These are phyloP conservation scores for Scrobipalpa costella DNA, from an alignment of 2,888 invertebrate species.

Conservation along the genomic window DNA sequence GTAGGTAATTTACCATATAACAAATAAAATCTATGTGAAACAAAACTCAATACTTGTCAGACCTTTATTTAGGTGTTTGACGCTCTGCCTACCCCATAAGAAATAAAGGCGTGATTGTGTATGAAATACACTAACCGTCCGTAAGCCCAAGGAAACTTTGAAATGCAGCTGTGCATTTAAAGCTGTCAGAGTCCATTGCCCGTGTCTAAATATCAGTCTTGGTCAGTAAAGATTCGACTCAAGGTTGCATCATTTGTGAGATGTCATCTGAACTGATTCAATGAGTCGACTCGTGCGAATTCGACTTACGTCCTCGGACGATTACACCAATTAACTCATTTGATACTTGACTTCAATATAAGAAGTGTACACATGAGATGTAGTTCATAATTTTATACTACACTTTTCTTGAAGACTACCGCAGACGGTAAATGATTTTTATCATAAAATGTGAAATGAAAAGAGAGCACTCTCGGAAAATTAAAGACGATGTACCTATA, in stretches of 20 bases:
- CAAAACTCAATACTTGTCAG: no score
- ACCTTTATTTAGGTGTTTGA: no score
- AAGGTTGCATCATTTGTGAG: background rate
- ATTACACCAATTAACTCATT: constrained; percentile 9
- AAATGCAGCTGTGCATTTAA: no score
- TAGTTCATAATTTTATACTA: background rate
- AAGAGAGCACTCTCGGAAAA: no score
- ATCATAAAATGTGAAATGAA: background rate
- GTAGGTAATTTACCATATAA: no score
- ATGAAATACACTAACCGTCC: no score
- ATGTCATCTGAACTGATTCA: constrained; percentile 18
- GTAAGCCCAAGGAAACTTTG: no score
- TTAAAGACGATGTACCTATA: no score
- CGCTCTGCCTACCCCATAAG: no score
- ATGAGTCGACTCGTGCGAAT: constrained; percentile 29
- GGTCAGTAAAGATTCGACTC: background rate
- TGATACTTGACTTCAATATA: background rate
- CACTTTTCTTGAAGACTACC: background rate
- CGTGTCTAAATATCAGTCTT: background rate
- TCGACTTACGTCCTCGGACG: constrained; percentile 28
- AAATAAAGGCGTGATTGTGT: no score
- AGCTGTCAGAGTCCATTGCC: no score
- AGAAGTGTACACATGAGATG: background rate
- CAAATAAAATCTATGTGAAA: no score
- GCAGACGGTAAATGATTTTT: background rate